Base-by-base conservation (phyloP, 2,888 invertebrate genomes). In the Eupithecia subumbrata region DNA sequence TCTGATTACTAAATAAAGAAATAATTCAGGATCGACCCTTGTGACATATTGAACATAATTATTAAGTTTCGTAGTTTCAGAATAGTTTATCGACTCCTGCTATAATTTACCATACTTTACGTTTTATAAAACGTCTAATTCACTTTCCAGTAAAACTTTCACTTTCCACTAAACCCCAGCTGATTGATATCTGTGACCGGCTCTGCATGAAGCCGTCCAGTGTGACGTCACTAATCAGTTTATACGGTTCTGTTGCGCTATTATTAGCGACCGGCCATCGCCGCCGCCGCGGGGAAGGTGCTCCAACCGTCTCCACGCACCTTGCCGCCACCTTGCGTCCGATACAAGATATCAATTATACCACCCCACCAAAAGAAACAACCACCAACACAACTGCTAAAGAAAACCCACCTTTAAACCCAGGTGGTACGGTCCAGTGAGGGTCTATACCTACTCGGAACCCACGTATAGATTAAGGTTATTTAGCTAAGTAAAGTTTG, bases 291-390 rank as follows among this genome's bases (percentile, higher is more conserved):
- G 81, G 81, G 83, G 88, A 90, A 90, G 90, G 90, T 90, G 91
- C 88, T 80, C 84, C 92, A 94, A 94, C 94, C 93, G 94, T 91
- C 93, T 83, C 81, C 79, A 85, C 79, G 86, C 94, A 94, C 95
- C 94, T 95, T 95, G 95, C 93, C 82, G 73, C 83, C 93, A 95
- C 95, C 95, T 95, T 94, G 95, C 94, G 92, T 88, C 88, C 88
- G 91, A 92, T 92, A 92, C 88, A 89, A 92, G 92, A 92, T 93
- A 94, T 90, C 90, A 89, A 86, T 87, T 87, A 87, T 83, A 78
- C 73, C 77, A 72, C 76, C 74, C 66, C 40, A 76, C 75, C 80
- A 30, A 88, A 88, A 78, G 83, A 78, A 86, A 1, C 77, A 88
- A 63, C 30, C 0, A 45, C 66, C 30, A 22, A 1, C n/a, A 11